Conservation (phyloP, 2,888 invertebrate species). For the Calliphora vomitoria region DNA sequence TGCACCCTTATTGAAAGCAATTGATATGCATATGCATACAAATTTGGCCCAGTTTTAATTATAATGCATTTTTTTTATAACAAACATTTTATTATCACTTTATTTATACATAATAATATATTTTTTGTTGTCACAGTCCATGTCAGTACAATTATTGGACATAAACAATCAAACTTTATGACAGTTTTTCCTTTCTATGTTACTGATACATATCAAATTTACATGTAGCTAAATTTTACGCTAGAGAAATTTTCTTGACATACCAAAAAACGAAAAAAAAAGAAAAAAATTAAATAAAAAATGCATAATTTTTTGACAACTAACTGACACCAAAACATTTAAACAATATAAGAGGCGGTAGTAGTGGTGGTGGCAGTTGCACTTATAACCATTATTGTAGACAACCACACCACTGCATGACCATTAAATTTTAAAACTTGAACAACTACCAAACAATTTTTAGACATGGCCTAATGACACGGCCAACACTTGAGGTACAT, state of each 20-base stretch:
- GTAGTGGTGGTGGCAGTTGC: conserved; percentile 10
- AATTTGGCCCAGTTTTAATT: conserved; percentile 39
- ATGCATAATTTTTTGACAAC: conserved; percentile 62
- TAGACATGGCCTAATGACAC: conserved; percentile 60
- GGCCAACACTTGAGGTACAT: conserved; percentile 43
- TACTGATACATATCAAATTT: conserved; percentile 55
- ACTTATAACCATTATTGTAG: conserved; percentile 31
- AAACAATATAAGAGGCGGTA: conserved; percentile 30
- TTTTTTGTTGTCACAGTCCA: conserved; percentile 50
- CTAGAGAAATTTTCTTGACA: conserved; percentile 58
- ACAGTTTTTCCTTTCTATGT: conserved; percentile 54
- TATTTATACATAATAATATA: conserved; percentile 31
- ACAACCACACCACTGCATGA: conserved; percentile 45
- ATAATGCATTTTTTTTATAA: conserved; percentile 12
- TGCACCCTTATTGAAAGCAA: conserved; percentile 13
- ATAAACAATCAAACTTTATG: conserved; percentile 65
- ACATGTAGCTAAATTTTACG: conserved; percentile 63
- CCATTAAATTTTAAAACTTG: conserved; percentile 59
- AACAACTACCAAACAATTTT: conserved; percentile 43
- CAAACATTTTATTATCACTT: conserved; percentile 26
- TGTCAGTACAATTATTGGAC: conserved; percentile 21
- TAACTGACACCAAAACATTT: conserved; percentile 61
- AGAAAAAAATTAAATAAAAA: conserved; percentile 20
- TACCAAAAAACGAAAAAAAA: background rate
- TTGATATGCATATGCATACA: conserved; percentile 13